phyloP scores from a whole-genome alignment of 1,140 invertebrate genomes.

The Listronotus bonariensis region DNA sequence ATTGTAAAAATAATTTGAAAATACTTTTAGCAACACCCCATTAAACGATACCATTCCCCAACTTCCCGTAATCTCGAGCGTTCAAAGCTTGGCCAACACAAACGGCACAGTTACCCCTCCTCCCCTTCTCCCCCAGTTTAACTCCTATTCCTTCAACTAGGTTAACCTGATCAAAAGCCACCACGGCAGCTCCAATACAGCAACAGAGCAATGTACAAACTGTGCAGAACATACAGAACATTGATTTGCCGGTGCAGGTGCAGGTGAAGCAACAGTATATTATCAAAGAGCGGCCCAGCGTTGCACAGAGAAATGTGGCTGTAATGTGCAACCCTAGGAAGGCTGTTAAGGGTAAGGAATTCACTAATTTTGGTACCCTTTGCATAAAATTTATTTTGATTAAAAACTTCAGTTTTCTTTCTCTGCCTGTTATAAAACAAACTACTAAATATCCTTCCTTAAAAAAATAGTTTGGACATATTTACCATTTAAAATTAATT shows the following conservation, averaged over 20 bases:
- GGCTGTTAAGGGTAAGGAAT: conserved; percentile 16
- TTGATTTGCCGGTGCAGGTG: conserved; percentile 54
- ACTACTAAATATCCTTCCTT: no score
- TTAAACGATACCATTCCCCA: conserved; percentile 30
- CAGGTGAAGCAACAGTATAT: conserved; percentile 65
- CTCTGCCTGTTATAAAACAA: no score
- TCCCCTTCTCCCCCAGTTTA: conserved; percentile 28
- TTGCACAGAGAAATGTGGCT: conserved; percentile 75
- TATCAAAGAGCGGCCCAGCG: conserved; percentile 71
- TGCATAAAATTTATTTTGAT: no score
- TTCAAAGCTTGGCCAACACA: conserved; percentile 47
- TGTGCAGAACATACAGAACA: conserved; percentile 43
- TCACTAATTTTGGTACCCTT: no score
- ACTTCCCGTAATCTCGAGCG: conserved; percentile 48
- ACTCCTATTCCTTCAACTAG: conserved; percentile 33
- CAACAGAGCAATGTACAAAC: conserved; percentile 11
- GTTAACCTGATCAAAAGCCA: conserved; percentile 37
- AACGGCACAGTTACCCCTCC: conserved; percentile 49
- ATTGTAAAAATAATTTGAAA: no score
- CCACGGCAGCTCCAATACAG: conserved; percentile 7
- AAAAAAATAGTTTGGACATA: no score
- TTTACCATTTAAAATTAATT: no score
- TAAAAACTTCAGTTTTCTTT: no score
- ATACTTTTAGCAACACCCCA: conserved; percentile 11
- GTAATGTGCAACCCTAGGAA: conserved; percentile 62